Base-by-base conservation (phyloP, 2,113 vertebrate species). In the Phalacrocorax aristotelis region DNA sequence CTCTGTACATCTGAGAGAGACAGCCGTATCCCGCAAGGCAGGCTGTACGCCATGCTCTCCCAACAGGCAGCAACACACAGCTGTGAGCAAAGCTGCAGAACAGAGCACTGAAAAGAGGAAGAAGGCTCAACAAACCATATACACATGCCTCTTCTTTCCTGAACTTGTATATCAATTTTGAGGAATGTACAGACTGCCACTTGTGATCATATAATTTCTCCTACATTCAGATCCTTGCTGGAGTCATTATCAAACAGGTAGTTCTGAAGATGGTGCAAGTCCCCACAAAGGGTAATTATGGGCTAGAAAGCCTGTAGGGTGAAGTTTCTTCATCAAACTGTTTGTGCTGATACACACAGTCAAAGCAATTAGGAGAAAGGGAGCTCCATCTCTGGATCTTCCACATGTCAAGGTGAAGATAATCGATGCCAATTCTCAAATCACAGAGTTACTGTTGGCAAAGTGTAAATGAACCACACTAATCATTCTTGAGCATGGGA, bases 401-500 rank as follows among this genome's bases (percentile, higher is more conserved):
- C 92, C 75, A 77, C 72, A 87, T 57, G 42, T 93, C 90, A 87
- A 93, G 87, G 79, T 89, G 93, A 96, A 90, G 62, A 64, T 86
- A 96, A 97, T 95, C 51, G 1, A 96, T 97, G 91, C 25, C 83
- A 94, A 72, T 42, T 82, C 93, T 93, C 89, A 80, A 77, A 94
- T 86, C 77, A 69, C 81, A 91, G 83, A 89, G 94, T 93, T 77
- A 93, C 89, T 92, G 89, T 60, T 96, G 93, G 94, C 89, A 87
- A 97, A 97, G 93, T 93, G 95, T 71, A 96, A 96, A 95, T 81
- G 78, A 96, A 70, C 51, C 68, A 90, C 4, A 13, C 58, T 93
- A 92, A 91, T 90, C 36, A 89, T 79, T 93, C 75, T 71, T 72
- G 69, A 96, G 69, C 78, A 92, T 20, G 40, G 60, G 80, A 83